Evolutionary conservation across 2,888 invertebrate genomes (phyloP), one percentile per base, ranked within the genome.

Genomic region (Ariolimax columbianus): DNA sequence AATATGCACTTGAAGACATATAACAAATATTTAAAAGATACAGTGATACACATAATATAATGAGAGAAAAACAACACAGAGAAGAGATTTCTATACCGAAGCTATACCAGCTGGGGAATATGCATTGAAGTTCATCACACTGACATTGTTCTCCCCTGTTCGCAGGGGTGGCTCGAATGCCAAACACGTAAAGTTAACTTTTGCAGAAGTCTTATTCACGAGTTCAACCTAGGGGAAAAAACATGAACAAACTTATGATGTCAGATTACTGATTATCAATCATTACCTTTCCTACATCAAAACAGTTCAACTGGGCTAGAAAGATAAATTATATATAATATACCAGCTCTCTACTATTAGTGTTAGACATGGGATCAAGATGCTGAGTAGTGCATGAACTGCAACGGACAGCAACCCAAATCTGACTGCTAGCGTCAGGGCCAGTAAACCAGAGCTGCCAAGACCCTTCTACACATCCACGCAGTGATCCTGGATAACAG

Each of bases 91-190:
- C 51, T 86, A 73, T 85, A 90, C 90, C 79, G 84, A 86, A 14
- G 88, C 89, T 33, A 81, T 85, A 23, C 90, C 91, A 38, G 90
- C 88, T 14, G 90, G 88, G 9, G 91, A 88, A 84, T 85, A 91
- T 0, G 90, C 88, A 83, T 91, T 90, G 82, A 88, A 91, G 36
- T 89, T 89, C 9, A 87, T 88, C 19, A 89, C 87, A 23, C 89
- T 87, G 36, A 89, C 85, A 6, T 84, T 83, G 51, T 89, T 87
- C 89, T 89, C 88, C 7, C 87, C 89, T 30, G 89, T 87, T 40
- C 84, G 83, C 14, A 90, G 78, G 23, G 84, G 51, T 19, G 87
- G 87, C 82, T 90, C 91, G n/a, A 43, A 83, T 47, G 80, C 75
- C 3, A 82, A 75, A 14, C 86, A 83, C 40, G 73, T 84, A 80